These are phyloP conservation scores for Saccopteryx leptura DNA, from an alignment of 2,113 vertebrate genomes.

Conservation along the genomic window DNA sequence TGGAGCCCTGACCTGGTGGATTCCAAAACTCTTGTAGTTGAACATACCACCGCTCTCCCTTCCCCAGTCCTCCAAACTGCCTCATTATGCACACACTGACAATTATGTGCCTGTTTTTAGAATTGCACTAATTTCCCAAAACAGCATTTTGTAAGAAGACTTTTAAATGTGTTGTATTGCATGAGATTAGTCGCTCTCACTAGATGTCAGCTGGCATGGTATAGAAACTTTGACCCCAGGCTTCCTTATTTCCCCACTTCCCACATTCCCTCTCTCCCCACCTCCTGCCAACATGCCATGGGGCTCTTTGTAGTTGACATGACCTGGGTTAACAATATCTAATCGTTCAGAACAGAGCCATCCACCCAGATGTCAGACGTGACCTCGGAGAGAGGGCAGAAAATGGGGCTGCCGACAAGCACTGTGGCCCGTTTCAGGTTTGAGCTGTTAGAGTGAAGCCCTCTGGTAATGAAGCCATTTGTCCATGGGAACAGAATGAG, in stretches of 20 bases:
- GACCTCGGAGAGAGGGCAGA: slow-evolving; percentile 50
- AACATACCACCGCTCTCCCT: neutral
- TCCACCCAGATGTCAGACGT: slow-evolving; percentile 10
- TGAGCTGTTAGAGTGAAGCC: slow-evolving; percentile 56
- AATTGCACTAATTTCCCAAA: neutral
- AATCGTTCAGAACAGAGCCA: slow-evolving; percentile 51
- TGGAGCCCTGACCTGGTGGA: neutral
- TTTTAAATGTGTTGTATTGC: neutral
- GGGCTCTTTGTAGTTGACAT: slow-evolving; percentile 39
- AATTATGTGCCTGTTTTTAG: neutral
- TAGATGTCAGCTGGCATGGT: neutral
- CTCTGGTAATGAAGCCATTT: slow-evolving; percentile 71
- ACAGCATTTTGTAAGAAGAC: neutral
- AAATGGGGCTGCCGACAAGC: neutral
- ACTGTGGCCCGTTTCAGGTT: neutral
- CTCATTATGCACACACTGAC: neutral
- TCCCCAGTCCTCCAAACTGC: neutral
- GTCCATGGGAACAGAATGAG: slow-evolving; percentile 69
- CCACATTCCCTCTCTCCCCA: neutral
- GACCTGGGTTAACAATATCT: slow-evolving; percentile 35
- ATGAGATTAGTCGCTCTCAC: neutral
- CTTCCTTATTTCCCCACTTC: neutral
- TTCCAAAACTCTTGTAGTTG: neutral
- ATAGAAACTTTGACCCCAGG: neutral
- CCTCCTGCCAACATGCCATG: neutral